Evolutionary conservation across 2,888 invertebrate genomes (phyloP), one percentile per base, ranked within the genome.

Genomic region (Opisthograptis luteolata): DNA sequence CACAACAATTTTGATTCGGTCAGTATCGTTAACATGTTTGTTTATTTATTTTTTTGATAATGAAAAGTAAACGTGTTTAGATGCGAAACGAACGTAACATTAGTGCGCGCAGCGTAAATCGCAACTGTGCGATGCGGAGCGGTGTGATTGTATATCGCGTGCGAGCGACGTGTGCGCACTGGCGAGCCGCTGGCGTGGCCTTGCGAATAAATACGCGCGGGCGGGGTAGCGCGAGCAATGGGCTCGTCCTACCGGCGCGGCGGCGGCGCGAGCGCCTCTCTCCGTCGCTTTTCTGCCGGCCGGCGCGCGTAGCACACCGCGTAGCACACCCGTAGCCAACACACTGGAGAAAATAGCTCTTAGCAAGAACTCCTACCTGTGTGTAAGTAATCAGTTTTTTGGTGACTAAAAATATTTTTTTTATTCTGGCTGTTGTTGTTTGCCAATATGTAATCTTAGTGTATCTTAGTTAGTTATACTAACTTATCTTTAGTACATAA

Each of bases 1-100:
- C 92, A 92, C 79, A 93, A 79, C 66, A 93, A 76, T 85, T 89
- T 92, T 58, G 89, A 89, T 66, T 89, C 79, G 31, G 78, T 54
- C 24, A 90, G 60, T 60, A 90, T 81, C 59, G 79, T 66, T 66
- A 83, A 68, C 83, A 86, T 88, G 60, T 69, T 83, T 70, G 68
- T 60, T 69, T 68, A 60, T 66, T 73, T 70, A 25, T 24, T 66
- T 58, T 61, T 64, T 63, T 60, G 58, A 58, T 47, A 53, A 62
- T 61, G 51, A 58, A 58, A 66, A 67, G 63, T 62, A 51, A 37
- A 20, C 35, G 35, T 63, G 56, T 65, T 75, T 64, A 71, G 60
- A 58, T 66, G 54, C 70, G 58, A 76, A 77, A 62, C 64, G 66
- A 70, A 74, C 75, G 75, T 75, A 81, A 75, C 80, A 85, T 81